A percentile compares a stretch with the other conserved stretches of the same genome.
Conservation (phyloP, 2,113 vertebrate genomes). For the Anas platyrhynchos region DNA sequence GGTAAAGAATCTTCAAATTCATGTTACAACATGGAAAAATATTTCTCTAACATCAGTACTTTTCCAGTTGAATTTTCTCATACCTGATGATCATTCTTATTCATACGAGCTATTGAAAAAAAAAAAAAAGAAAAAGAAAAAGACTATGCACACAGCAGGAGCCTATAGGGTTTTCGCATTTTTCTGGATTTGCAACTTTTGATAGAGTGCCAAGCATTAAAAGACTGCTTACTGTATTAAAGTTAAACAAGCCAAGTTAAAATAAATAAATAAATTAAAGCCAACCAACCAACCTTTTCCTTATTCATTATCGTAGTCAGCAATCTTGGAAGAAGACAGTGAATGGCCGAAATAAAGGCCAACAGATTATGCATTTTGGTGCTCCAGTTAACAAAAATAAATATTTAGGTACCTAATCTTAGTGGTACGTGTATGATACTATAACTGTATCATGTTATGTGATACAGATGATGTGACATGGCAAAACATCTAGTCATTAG, state of each 20-base stretch:
- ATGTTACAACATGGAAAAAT: constrained; percentile 54
- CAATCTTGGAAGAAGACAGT: background rate
- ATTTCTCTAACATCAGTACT: constrained; percentile 23
- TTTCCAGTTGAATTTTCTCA: constrained; percentile 58
- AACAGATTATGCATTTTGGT: background rate
- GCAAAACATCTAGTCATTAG: background rate
- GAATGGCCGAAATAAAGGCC: background rate
- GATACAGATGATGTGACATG: background rate
- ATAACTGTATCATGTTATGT: background rate
- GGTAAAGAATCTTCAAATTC: constrained; percentile 20
- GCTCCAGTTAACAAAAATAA: background rate
- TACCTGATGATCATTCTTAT: background rate
- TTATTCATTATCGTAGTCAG: background rate
- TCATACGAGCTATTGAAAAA: background rate
- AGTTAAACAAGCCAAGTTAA: background rate
- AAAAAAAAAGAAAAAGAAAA: too few relatives aligned
- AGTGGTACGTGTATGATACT: background rate
- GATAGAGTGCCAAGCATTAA: background rate
- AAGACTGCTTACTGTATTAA: background rate
- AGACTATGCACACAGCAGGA: background rate
- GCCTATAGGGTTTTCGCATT: background rate
- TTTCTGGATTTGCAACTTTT: constrained; percentile 6
- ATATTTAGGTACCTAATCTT: background rate
- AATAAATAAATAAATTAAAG: background rate
- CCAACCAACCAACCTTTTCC: fast-evolving